Evolutionary conservation across 2,797 vertebrate species (phyloP), one percentile per base, ranked within the genome.

Genomic region (Manis crassicaudata): DNA sequence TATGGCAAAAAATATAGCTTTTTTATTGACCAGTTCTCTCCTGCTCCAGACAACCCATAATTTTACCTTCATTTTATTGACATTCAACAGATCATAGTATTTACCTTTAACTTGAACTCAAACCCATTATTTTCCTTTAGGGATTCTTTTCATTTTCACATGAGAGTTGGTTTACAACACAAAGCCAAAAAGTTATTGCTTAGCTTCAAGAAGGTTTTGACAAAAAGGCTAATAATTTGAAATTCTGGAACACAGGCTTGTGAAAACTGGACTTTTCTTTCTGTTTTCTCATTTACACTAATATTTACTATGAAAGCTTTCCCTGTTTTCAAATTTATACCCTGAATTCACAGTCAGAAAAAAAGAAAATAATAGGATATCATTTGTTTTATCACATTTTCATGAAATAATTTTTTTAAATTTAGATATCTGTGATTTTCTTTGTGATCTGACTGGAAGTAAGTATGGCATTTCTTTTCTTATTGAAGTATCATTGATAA

Each of bases 321-420:
- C 2, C 27, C 27, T 58, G 20, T 23, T 81, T 94, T 84, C 70
- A 85, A 90, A 92, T 40, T 43, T 92, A 40, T 73, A n/a, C 21
- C 2, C 17, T 63, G 29, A 84, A 96, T 77, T 23, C 25, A 62
- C 4, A 54, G 18, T 50, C 9, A 50, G 25, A 63, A 81, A 68
- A 46, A 62, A n/a, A 23, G 10, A 10, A 68, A 92, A 56, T 43
- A 13, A 54, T 35, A 21, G 65, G 9, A 58, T 76, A 88, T 90
- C 2, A 84, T 77, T 95, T 62, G n/a, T 92, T 68, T 88, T 75
- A 58, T 86, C 67, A 43, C 14, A 52, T 37, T 90, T 92, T 88
- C 18, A 84, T 75, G 46, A 67, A 56, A 43, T 43, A 9, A 37
- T 27, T 70, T 23, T 80, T 35, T 58, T 21, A 6, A 58, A 56